Base-by-base conservation (phyloP, 2,888 invertebrate species). In the Tetragonula carbonaria region DNA sequence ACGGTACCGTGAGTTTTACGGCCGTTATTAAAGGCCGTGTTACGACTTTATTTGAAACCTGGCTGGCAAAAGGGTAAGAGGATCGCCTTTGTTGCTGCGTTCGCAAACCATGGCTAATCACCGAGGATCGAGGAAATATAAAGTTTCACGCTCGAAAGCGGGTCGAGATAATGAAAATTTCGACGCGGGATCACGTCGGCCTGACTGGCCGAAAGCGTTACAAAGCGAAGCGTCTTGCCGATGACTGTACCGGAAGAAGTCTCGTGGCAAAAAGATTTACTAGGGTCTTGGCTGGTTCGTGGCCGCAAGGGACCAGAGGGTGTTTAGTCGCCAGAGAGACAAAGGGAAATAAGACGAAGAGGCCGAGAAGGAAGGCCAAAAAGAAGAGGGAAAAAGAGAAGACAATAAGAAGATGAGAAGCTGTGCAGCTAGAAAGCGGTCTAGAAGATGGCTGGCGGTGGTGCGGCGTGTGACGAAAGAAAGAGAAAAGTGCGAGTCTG, bases 241-340 rank as follows among this genome's bases (percentile, higher is more conserved):
- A 70, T 71, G 91, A 91, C 91, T 91, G 91, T 91, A 91, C 91
- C 90, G 91, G 91, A 91, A 91, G 89, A 88, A 89, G 85, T 82
- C 79, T 82, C 80, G 82, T 68, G 80, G 85, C 86, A 91, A 91
- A 90, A 90, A 90, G 88, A 88, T 86, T 70, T 77, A 84, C 82
- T 23, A 84, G 86, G 88, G 89, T 86, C 82, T 85, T 84, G 86
- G 80, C 84, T 86, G 84, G 84, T 66, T 71, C 28, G 74, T 74
- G 85, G 82, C 80, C 81, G 82, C 78, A 83, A 73, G 82, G 85
- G 78, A 86, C 85, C 84, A 84, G 81, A 86, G 89, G 89, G 86
- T 88, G 89, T 87, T 90, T 87, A 91, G 75, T 84, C 81, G 84
- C 84, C 86, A 73, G 83, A 88, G 87, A 90, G 87, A 90, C 90